Conservation (phyloP, 2,888 invertebrate genomes). For the Linnaemya tessellans region DNA sequence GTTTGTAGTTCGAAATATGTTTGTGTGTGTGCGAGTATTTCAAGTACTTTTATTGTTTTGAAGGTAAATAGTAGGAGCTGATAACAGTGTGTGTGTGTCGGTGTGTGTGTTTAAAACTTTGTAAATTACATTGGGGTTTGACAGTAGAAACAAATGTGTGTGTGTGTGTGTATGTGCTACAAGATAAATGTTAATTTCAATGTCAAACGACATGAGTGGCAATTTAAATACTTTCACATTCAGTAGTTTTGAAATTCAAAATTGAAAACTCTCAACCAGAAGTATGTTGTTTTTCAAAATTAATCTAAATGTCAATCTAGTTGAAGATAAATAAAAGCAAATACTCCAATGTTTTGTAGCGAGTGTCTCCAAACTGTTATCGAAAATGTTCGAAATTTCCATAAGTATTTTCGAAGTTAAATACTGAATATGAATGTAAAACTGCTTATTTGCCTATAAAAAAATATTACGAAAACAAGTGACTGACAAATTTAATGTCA, state of each 20-base stretch:
- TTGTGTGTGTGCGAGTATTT: neutral
- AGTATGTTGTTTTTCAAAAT: neutral
- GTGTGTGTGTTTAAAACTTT: conserved; percentile 9
- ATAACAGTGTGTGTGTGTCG: neutral
- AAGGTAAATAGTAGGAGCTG: neutral
- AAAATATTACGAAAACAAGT: no score
- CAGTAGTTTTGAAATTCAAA: conserved; percentile 19
- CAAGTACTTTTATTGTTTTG: conserved; percentile 28
- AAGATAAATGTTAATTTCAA: conserved; percentile 64
- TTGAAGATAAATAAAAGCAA: neutral
- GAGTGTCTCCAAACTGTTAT: neutral
- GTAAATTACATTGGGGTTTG: conserved; percentile 49
- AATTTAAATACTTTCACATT: conserved; percentile 47
- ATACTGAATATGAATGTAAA: no score
- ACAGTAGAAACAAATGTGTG: conserved; percentile 40
- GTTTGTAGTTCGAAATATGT: conserved; percentile 7
- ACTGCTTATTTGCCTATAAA: no score
- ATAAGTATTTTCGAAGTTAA: neutral
- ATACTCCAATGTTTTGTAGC: neutral
- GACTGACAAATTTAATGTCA: no score
- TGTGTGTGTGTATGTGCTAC: neutral
- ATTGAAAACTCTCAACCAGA: neutral
- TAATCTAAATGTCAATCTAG: conserved; percentile 28
- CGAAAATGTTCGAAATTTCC: neutral
- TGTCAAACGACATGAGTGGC: conserved; percentile 60